A percentile compares a stretch with the other conserved stretches of the same genome.
Conservation (phyloP, 2,797 vertebrate genomes). For the Microhierax caerulescens region DNA sequence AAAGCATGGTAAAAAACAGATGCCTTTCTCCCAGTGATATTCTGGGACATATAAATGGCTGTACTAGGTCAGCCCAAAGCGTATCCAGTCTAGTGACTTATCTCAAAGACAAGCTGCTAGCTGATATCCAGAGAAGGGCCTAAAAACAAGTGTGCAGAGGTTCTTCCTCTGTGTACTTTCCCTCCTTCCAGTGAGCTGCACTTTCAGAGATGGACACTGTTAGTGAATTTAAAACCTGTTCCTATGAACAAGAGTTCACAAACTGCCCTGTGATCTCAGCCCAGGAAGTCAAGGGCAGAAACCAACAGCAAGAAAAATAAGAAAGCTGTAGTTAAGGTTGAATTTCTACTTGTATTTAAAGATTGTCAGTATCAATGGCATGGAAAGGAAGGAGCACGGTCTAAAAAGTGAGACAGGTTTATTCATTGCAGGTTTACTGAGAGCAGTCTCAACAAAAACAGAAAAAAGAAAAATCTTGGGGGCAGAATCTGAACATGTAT, state of each 20-base stretch:
- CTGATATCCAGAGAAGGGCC: neutral
- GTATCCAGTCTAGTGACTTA: neutral
- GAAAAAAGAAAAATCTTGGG: neutral
- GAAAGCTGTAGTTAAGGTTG: neutral
- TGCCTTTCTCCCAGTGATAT: neutral
- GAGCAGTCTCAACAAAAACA: neutral
- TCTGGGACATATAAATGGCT: neutral
- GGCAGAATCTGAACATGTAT: neutral
- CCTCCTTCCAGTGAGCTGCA: neutral
- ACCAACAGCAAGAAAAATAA: neutral
- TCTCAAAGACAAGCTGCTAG: neutral
- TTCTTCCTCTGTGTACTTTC: neutral
- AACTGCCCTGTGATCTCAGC: neutral
- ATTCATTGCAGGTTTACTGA: neutral
- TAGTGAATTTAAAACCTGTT: neutral
- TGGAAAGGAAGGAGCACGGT: neutral
- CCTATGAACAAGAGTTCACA: neutral
- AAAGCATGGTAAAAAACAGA: neutral
- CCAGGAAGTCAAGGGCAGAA: neutral
- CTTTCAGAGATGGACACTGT: neutral
- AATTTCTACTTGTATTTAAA: neutral
- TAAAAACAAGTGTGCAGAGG: neutral
- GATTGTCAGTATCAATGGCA: neutral
- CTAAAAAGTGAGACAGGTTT: neutral
- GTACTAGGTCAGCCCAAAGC: neutral